Evolutionary conservation across 2,888 invertebrate species (phyloP), one percentile per base, ranked within the genome.

Genomic region (Acleris laterana): DNA sequence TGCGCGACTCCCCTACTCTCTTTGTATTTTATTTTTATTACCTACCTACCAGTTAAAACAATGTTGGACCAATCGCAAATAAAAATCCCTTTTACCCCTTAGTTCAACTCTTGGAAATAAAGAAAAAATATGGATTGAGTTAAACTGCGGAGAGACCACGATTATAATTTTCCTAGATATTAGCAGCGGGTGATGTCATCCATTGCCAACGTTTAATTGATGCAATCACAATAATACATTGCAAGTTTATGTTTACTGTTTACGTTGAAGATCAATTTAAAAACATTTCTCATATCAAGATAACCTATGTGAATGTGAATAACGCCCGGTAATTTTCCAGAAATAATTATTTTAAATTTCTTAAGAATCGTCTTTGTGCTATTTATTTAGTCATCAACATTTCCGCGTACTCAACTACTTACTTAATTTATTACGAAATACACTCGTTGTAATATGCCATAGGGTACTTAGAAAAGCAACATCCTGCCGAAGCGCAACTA

Each of bases 401-500:
- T 25, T 25, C 6, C 25, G 0, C 1, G 25, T 25, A 5, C 7
- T 25, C 7, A 25, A 25, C 25, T 25, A 25, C 25, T 25, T 25
- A 25, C 25, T 25, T 25, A 25, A 25, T 25, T 25, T 6, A 7
- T 25, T 6, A 42, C 42, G 1, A 42, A 4, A 42, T 44, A 44
- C 13, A 4, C 5, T 11, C 11, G 32, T 32, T 48, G 25, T 55
- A 55, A 42, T 42, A 42, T 55, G 28, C 46, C 46, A 3, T 22
- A 44, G 25, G 25, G 25, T n/a, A 51, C 56, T 32, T 17, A 55
- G 51, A 61, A 51, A 61, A 61, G 49, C 56, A 61, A 61, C 56
- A 65, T 61, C 65, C 60, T 61, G 65, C 28, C 32, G 32, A 1
- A 65, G 55, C 28, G 20, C 25, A 56, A 66, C 61, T 66, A 52